These are phyloP conservation scores for Prionailurus viverrinus DNA, from an alignment of 2,113 vertebrate genomes.

Conservation along the genomic window DNA sequence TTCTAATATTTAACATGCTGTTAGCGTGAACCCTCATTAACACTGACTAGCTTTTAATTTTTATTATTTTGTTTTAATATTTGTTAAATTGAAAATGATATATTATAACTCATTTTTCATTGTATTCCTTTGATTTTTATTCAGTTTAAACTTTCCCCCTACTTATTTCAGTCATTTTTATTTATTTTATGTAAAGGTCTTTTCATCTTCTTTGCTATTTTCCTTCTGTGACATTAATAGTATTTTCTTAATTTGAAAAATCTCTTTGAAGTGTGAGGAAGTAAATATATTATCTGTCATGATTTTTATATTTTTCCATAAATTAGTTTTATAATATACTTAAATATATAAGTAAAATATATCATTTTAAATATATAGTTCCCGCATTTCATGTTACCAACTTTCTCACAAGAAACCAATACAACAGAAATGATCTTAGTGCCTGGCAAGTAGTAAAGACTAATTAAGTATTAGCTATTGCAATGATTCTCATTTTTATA, in stretches of 20 bases:
- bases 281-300: neutral
- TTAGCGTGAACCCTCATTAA: neutral
- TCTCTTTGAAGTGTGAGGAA: neutral
- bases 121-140: neutral
- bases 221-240: neutral
- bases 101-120: neutral
- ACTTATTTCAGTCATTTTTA: neutral
- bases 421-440: neutral
- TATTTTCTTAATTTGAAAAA: neutral
- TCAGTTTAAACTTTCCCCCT: neutral
- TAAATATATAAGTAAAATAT: neutral
- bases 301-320: neutral
- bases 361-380: conserved; percentile 4
- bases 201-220: conserved; percentile 6
- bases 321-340: neutral
- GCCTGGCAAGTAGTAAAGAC: neutral
- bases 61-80: neutral
- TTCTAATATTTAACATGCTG: neutral
- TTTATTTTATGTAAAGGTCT: neutral
- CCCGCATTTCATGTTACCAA: neutral
- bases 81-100: neutral
- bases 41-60: neutral
- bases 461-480: neutral
- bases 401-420: neutral
- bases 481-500: neutral